Base-by-base conservation (phyloP, 2,888 invertebrate species). In the Orthosia gracilis region DNA sequence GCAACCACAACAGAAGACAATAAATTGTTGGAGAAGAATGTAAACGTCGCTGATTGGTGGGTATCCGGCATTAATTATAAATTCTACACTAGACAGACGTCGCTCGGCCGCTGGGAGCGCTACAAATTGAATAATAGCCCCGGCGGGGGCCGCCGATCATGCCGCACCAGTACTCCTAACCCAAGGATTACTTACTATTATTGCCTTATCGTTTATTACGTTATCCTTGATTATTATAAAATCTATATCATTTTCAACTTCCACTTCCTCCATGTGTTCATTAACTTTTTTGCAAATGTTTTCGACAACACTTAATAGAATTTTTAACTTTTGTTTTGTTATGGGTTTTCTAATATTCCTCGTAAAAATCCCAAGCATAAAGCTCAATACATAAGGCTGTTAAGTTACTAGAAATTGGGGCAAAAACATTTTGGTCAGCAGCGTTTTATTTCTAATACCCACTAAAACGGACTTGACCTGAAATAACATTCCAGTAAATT, bases 121-220 rank as follows among this genome's bases (percentile, higher is more conserved):
- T 87, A 84, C 85, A 82, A 88, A 90, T 91, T 87, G 89, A 90
- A 83, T 88, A 88, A 90, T 90, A 85, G 73, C 78, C 83, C 84
- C 82, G 67, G 70, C 62, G 84, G 85, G 88, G 80, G 45, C 13
- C 23, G 65, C 58, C 45, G 57, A 47, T 45, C 67, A 52, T 12
- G 23, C 69, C 69, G 50, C 68, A 63, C 62, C 58, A 62, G 17
- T 58, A 26, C 21, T 57, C n/a, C 58, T 40, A 13, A 74, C 59
- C 40, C 12, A 15, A 4, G 40, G 26, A 57, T 59, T 66, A 49
- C 13, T 50, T 65, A 54, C 47, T 55, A n/a, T 57, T 54, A 58
- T 66, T 76, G 18, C 13, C 47, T 54, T 50, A 50, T 49, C 5
- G 50, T 54, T 52, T 55, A 73, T 26, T 17, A 47, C 2, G 17